These are phyloP conservation scores for Lycopodina hypogea DNA, from an alignment of 37 sponge, comb jelly and placozoan genomes.

Conservation along the genomic window DNA sequence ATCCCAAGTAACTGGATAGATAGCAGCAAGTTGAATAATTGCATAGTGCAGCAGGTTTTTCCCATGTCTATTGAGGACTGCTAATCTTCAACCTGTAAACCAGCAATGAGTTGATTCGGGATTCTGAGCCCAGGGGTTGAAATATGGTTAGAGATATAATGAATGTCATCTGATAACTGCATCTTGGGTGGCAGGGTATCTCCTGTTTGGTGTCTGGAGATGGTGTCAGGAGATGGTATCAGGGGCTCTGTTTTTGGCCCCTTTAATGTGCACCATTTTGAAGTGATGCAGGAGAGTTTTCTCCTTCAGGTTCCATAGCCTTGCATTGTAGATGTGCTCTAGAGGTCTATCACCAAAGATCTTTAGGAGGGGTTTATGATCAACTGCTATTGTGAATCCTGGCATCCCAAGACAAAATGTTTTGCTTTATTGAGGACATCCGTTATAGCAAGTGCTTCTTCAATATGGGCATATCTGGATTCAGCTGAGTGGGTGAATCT, in stretches of 20 bases:
- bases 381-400: slow-evolving; percentile 24
- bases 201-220: slow-evolving; percentile 43
- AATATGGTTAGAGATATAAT: slow-evolving; percentile 5
- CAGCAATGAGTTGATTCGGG: slow-evolving; percentile 39
- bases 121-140: slow-evolving; percentile 12
- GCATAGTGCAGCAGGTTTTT: too few species aligned
- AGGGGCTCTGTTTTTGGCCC: slow-evolving; percentile 31
- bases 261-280: slow-evolving; percentile 44
- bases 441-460: slow-evolving; percentile 38
- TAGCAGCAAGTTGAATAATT: too few species aligned
- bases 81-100: too few species aligned
- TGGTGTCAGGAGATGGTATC: slow-evolving; percentile 38
- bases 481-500: slow-evolving; percentile 49
- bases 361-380: slow-evolving; percentile 19
- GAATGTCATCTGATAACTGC: slow-evolving; percentile 26
- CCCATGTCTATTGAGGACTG: too few species aligned
- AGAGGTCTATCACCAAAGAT: slow-evolving; percentile 2
- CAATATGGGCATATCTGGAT: slow-evolving; percentile 47
- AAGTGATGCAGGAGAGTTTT: slow-evolving; percentile 13
- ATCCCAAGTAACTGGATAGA: too few species aligned
- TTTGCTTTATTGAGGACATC: slow-evolving; percentile 45
- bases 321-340: background rate
- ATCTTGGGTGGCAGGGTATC: slow-evolving; percentile 45
- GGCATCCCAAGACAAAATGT: slow-evolving; percentile 45
- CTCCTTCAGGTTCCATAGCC: background rate